A percentile compares a stretch with the other conserved stretches of the same genome.
Conservation (phyloP, 1,140 invertebrate species). For the Oedothorax gibbosus region DNA sequence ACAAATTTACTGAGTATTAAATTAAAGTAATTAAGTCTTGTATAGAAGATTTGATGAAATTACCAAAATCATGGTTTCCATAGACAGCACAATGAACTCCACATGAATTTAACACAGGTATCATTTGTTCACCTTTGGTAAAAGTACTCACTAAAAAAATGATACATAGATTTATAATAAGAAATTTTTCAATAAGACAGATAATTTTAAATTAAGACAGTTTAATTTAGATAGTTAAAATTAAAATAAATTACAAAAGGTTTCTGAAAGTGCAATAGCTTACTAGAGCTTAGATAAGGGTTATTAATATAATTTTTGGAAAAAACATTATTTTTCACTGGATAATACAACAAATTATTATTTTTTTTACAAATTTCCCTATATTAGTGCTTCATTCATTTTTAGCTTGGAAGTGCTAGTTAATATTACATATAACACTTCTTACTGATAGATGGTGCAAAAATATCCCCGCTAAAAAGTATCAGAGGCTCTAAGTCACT, state of each 20-base stretch:
- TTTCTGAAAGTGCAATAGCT: too few species aligned
- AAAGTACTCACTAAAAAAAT: constrained; percentile 83
- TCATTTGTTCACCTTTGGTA: constrained; percentile 92
- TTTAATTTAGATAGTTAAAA: too few species aligned
- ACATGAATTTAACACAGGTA: constrained; percentile 84
- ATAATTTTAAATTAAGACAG: too few species aligned
- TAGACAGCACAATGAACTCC: constrained; percentile 88
- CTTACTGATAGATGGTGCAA: constrained; percentile 90
- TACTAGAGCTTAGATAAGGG: too few species aligned
- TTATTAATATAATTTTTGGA: too few species aligned
- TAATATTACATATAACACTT: background rate
- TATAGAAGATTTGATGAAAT: constrained; percentile 61
- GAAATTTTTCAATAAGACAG: too few species aligned
- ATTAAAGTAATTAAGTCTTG: background rate
- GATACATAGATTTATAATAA: background rate
- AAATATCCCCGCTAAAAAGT: constrained; percentile 89
- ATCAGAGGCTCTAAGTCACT: constrained; percentile 81
- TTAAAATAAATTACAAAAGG: too few species aligned
- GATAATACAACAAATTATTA: too few species aligned
- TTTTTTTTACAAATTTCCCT: too few species aligned
- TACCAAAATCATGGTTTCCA: constrained; percentile 95
- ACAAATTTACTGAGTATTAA: background rate
- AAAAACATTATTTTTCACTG: too few species aligned
- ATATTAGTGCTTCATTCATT: too few species aligned
- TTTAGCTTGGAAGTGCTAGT: too few species aligned